phyloP scores from a whole-genome alignment of 2,888 invertebrate genomes.

The Heteromurus nitidus region DNA sequence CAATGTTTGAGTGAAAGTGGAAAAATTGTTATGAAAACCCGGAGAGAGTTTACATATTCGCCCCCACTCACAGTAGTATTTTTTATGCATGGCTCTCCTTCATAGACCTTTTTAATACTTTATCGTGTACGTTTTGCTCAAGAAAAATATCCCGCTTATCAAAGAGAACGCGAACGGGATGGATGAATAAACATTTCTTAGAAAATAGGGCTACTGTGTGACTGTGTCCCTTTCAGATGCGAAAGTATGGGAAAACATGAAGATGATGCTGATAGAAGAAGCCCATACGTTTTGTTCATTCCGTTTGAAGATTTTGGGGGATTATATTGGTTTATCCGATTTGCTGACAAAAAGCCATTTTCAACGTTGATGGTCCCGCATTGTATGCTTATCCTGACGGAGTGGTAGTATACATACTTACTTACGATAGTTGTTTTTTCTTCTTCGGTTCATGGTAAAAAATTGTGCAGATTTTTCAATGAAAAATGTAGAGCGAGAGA shows the following conservation, averaged over 20 bases:
- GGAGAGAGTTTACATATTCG: constrained; percentile 28
- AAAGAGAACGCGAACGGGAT: too few relatives aligned
- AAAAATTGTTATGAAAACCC: constrained; percentile 47
- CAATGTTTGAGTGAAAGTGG: constrained; percentile 17
- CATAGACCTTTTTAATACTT: constrained; percentile 6
- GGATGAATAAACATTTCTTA: too few relatives aligned
- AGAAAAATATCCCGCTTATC: constrained; percentile 9
- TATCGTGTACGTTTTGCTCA: neutral
- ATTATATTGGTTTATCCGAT: constrained; percentile 42
- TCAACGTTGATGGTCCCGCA: neutral
- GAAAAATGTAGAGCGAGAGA: constrained; percentile 31
- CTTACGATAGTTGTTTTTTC: too few relatives aligned
- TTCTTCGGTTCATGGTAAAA: too few relatives aligned
- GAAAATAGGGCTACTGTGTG: too few relatives aligned
- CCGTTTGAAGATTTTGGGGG: constrained; percentile 36
- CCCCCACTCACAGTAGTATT: neutral
- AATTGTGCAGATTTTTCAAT: constrained; percentile 16
- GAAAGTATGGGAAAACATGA: constrained; percentile 19
- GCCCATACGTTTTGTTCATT: neutral
- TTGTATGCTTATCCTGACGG: too few relatives aligned
- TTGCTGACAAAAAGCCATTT: constrained; percentile 52
- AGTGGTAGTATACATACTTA: too few relatives aligned
- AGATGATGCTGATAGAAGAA: constrained; percentile 21
- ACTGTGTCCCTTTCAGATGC: too few relatives aligned
- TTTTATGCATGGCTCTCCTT: neutral